Evolutionary conservation across 2,113 vertebrate genomes (phyloP).

Genomic region (Triplophysa tibetana): DNA sequence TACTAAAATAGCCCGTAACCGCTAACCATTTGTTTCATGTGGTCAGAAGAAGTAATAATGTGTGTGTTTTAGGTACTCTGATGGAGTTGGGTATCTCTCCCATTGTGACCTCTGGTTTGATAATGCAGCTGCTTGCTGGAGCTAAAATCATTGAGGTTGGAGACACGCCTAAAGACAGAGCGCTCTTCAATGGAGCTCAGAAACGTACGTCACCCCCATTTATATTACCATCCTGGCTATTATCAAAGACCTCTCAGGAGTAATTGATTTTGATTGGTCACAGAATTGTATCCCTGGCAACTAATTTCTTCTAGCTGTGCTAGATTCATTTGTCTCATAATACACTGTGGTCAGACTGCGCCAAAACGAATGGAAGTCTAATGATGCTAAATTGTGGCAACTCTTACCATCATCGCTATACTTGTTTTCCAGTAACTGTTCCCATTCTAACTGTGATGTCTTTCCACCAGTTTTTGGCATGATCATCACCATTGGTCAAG

Average conservation of each 20-base stretch:
- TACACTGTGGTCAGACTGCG: too few species aligned
- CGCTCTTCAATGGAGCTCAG: conserved; percentile 97
- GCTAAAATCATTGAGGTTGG: conserved; percentile 99
- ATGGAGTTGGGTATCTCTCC: conserved; percentile 99
- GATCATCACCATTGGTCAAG: conserved; percentile 99
- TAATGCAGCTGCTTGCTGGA: conserved; percentile 98
- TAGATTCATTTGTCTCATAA: too few species aligned
- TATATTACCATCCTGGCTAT: not conserved
- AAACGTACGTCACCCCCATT: conserved; percentile 77
- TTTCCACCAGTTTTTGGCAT: conserved; percentile 89
- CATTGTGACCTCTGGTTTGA: conserved; percentile 97
- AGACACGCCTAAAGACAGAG: conserved; percentile 96
- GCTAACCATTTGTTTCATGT: not conserved
- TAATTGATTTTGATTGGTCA: not conserved
- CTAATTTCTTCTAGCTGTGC: too few species aligned
- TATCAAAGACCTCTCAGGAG: not conserved
- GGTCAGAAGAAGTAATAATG: not conserved
- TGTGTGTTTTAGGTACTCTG: conserved; percentile 81
- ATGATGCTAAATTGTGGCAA: not conserved
- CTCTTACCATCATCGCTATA: too few species aligned
- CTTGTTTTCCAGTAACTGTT: not conserved
- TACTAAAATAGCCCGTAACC: too few species aligned
- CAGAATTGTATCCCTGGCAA: too few species aligned
- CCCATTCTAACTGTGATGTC: not conserved
- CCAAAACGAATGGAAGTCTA: not conserved